Evolutionary conservation across 2,113 vertebrate genomes (phyloP).

Genomic region (Cynocephalus volans): DNA sequence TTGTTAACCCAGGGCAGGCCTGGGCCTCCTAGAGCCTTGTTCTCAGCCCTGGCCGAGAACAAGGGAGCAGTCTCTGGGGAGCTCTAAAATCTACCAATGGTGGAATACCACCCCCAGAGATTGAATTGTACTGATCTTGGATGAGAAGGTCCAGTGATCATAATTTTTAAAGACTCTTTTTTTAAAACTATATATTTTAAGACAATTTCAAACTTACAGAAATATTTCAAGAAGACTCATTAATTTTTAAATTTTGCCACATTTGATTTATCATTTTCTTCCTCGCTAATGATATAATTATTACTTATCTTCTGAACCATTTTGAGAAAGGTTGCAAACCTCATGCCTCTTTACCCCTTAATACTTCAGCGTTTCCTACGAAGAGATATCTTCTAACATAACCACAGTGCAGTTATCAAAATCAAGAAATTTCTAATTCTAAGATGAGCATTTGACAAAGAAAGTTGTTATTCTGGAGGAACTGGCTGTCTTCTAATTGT

Average conservation of each 20-base stretch:
- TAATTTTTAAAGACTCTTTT: neutral
- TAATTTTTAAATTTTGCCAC: constrained; percentile 20
- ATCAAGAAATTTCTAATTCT: constrained; percentile 6
- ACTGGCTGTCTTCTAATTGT: neutral
- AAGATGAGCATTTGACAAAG: constrained; percentile 2
- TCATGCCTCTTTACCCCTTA: neutral
- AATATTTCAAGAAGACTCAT: constrained; percentile 1
- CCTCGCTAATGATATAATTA: neutral
- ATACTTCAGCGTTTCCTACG: neutral
- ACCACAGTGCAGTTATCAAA: neutral
- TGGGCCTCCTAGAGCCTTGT: neutral
- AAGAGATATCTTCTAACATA: neutral
- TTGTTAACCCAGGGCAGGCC: neutral
- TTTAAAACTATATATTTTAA: neutral
- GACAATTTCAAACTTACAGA: neutral
- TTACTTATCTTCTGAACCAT: neutral
- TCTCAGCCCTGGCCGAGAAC: neutral
- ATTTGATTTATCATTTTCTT: neutral
- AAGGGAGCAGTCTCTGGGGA: neutral
- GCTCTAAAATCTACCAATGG: neutral
- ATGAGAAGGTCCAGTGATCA: neutral
- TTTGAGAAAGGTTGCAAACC: neutral
- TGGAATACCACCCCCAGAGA: neutral
- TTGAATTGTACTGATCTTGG: neutral
- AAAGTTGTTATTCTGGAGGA: neutral